Conservation (phyloP, 1,140 invertebrate genomes). For the Orchestia grillus region DNA sequence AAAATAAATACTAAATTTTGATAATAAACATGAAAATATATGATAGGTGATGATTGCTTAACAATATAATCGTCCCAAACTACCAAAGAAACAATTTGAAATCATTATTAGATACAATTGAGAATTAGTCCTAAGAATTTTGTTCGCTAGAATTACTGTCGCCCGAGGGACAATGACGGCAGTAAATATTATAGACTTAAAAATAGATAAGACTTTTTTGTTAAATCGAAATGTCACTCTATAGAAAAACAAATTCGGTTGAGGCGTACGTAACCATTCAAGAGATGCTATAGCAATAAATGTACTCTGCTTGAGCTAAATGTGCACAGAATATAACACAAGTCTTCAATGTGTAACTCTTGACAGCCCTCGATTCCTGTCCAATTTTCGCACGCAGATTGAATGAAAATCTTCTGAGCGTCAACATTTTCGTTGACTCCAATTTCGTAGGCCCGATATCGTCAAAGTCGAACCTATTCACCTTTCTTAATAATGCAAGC, state of each 20-base stretch:
- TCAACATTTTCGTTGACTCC: not conserved
- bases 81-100: no score
- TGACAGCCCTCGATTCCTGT: not conserved
- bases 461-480: conserved; percentile 27
- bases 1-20: no score
- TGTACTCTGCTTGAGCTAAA: not conserved
- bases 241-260: not conserved
- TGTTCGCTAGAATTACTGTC: no score
- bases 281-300: not conserved
- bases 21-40: no score
- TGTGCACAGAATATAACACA: not conserved
- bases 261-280: not conserved
- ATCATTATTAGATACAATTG: no score
- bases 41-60: no score
- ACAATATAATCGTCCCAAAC: no score
- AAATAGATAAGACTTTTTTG: no score
- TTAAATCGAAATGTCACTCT: no score
- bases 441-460: not conserved
- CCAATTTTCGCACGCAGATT: not conserved
- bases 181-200: no score
- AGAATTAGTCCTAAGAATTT: no score
- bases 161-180: no score
- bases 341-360: not conserved
- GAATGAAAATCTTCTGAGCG: not conserved
- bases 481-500: conserved; percentile 13